phyloP scores from a whole-genome alignment of 2,888 invertebrate genomes.

The Drosophila nigritarsus region DNA sequence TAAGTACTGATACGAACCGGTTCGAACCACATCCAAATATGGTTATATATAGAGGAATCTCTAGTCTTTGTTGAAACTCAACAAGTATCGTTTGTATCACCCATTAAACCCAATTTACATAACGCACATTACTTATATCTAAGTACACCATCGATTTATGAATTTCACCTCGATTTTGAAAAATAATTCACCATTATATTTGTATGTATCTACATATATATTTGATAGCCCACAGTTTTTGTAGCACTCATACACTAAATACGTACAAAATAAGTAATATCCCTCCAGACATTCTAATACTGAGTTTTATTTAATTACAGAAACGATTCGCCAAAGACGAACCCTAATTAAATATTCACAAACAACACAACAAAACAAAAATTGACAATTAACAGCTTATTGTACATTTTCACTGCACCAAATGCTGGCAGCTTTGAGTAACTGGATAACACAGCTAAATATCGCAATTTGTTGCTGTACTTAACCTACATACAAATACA shows the following conservation, averaged over 20 bases:
- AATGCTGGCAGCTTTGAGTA: slow-evolving; percentile 58
- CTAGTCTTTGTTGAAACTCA: neutral
- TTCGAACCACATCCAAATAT: neutral
- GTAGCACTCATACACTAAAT: slow-evolving; percentile 15
- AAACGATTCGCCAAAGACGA: slow-evolving; percentile 86
- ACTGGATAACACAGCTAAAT: slow-evolving; percentile 56
- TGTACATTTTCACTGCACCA: slow-evolving; percentile 60
- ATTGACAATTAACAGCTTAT: slow-evolving; percentile 44
- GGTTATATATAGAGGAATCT: neutral
- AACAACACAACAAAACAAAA: slow-evolving; percentile 48
- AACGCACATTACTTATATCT: slow-evolving; percentile 20
- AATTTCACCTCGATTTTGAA: neutral
- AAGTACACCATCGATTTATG: slow-evolving; percentile 7
- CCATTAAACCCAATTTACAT: slow-evolving; percentile 9
- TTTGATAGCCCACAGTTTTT: slow-evolving; percentile 1
- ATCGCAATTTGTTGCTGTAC: slow-evolving; percentile 45
- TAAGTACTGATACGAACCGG: neutral
- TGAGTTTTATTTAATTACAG: slow-evolving; percentile 84
- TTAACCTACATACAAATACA: slow-evolving; percentile 33
- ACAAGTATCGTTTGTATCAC: neutral
- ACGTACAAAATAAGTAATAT: slow-evolving; percentile 3
- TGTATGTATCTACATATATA: neutral
- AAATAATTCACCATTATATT: slow-evolving; percentile 1
- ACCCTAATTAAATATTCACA: slow-evolving; percentile 62
- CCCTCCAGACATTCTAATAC: slow-evolving; percentile 50